phyloP scores from a whole-genome alignment of 1,140 invertebrate genomes.

The Parasteatoda tepidariorum region DNA sequence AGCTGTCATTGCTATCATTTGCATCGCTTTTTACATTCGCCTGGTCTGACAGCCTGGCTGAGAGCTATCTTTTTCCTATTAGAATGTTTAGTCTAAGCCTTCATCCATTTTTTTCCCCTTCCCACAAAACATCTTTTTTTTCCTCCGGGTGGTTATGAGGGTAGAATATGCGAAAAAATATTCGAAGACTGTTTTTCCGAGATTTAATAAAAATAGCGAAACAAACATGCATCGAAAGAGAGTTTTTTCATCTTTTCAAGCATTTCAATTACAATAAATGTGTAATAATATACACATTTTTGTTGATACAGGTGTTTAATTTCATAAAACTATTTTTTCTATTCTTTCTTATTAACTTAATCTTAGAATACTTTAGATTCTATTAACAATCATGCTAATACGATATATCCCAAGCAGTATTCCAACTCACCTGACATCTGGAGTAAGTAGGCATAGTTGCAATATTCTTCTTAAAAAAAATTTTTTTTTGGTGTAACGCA shows the following conservation, averaged over 20 bases:
- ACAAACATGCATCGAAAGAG: constrained; percentile 1
- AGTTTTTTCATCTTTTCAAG: background rate
- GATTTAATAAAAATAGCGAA: constrained; percentile 33
- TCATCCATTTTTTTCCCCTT: background rate
- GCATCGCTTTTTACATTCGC: constrained; percentile 42
- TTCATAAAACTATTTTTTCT: background rate
- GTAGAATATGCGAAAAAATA: background rate
- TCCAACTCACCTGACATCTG: too few species aligned
- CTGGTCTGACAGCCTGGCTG: constrained; percentile 21
- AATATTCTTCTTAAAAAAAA: too few species aligned
- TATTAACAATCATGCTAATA: background rate
- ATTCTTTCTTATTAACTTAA: background rate
- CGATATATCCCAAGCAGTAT: too few species aligned
- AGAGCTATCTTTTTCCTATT: constrained; percentile 49
- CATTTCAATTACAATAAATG: background rate
- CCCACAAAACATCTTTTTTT: background rate
- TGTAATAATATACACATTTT: background rate
- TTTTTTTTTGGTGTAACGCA: too few species aligned
- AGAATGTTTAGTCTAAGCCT: background rate
- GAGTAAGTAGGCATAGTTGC: too few species aligned
- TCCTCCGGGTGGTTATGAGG: background rate
- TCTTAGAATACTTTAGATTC: background rate
- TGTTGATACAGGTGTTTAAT: background rate
- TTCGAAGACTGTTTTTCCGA: background rate
- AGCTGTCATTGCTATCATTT: constrained; percentile 41